phyloP scores from a whole-genome alignment of 1,140 invertebrate species.

The Cephus cinctus region DNA sequence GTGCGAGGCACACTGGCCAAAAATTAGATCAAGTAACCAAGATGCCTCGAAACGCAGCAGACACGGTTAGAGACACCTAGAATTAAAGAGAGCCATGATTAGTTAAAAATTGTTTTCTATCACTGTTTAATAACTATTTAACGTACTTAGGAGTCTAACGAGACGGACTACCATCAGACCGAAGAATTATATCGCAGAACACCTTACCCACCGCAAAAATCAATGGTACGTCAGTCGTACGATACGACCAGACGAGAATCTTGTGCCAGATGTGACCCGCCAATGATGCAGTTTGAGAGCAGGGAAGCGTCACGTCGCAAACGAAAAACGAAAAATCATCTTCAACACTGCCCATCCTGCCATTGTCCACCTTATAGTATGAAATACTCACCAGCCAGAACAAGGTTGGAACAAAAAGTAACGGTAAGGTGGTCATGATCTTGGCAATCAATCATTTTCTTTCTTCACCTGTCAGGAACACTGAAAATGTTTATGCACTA shows the following conservation, averaged over 20 bases:
- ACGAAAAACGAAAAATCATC: slow-evolving; percentile 12
- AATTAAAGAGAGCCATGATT: too few relatives aligned
- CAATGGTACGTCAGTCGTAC: not conserved
- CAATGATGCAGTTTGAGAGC: slow-evolving; percentile 5
- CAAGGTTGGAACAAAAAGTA: slow-evolving; percentile 8
- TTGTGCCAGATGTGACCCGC: slow-evolving; percentile 9
- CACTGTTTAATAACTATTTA: slow-evolving; percentile 1
- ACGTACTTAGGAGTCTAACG: slow-evolving; percentile 6
- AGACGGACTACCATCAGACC: slow-evolving; percentile 14
- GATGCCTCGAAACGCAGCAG: not conserved
- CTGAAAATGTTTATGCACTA: slow-evolving; percentile 18
- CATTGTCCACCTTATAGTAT: slow-evolving; percentile 11
- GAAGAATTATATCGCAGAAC: slow-evolving; percentile 16
- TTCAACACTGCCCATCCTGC: slow-evolving; percentile 27
- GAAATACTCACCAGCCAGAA: slow-evolving; percentile 5
- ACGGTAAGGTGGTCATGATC: not conserved
- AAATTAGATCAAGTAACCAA: slow-evolving; percentile 6
- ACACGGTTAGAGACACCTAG: not conserved
- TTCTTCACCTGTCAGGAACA: slow-evolving; percentile 10
- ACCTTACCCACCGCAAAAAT: not conserved
- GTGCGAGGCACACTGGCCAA: too few relatives aligned
- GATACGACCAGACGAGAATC: not conserved
- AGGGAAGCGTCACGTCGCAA: not conserved
- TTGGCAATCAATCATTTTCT: not conserved
- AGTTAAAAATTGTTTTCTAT: too few relatives aligned